Percentiles rank a stretch among this genome's conserved stretches.
Conservation (phyloP, 1,140 invertebrate species). For the Onthophagus taurus region DNA sequence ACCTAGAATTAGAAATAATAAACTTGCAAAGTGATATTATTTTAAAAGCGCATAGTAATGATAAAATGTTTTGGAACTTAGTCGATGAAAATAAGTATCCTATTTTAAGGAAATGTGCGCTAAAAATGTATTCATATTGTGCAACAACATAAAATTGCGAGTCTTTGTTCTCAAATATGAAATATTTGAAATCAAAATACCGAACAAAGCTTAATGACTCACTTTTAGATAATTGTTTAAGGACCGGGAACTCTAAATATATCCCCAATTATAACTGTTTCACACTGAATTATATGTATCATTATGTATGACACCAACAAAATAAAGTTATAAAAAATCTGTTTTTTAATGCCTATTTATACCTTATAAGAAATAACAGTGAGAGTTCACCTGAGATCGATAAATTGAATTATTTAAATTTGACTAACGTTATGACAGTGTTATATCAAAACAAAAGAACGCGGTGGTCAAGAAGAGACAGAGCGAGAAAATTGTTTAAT, state of each 20-base stretch:
- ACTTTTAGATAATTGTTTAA: conserved; percentile 5
- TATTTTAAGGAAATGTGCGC: conserved; percentile 9
- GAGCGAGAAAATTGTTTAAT: too few relatives aligned
- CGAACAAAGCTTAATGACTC: conserved; percentile 7
- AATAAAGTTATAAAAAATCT: conserved; percentile 11
- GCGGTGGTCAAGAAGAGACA: too few relatives aligned
- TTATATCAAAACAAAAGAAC: too few relatives aligned
- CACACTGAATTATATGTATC: conserved; percentile 9
- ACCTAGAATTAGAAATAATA: conserved; percentile 15
- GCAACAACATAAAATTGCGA: conserved; percentile 10
- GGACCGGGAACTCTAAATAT: conserved; percentile 3
- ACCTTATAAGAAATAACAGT: too few relatives aligned
- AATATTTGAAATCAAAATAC: conserved; percentile 11
- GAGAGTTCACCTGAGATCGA: too few relatives aligned
- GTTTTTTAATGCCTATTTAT: conserved; percentile 11
- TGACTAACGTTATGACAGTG: too few relatives aligned
- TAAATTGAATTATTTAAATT: too few relatives aligned
- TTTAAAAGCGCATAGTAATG: conserved; percentile 8
- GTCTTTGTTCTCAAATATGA: conserved; percentile 10
- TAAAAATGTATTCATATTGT: conserved; percentile 10
- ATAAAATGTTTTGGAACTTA: conserved; percentile 9
- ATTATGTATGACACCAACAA: conserved; percentile 10
- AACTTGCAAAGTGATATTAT: conserved; percentile 13
- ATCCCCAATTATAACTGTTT: conserved; percentile 9
- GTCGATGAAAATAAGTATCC: conserved; percentile 11